These are phyloP conservation scores for Hydropsyche tenuis DNA, from an alignment of 1,140 invertebrate species.

Conservation along the genomic window DNA sequence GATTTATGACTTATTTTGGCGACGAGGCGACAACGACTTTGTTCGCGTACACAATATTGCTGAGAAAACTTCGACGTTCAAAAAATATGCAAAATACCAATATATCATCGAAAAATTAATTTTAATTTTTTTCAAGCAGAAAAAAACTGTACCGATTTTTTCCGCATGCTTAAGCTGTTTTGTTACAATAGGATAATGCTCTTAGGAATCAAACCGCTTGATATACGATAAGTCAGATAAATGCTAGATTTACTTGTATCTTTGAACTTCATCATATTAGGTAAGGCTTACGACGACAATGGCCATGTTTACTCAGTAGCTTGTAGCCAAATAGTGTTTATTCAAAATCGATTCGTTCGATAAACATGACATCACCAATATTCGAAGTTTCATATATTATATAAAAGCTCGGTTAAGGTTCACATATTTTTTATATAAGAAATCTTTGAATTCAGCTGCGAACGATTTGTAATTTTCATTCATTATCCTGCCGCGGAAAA, in stretches of 20 bases:
- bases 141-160: too few species aligned
- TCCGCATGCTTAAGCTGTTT: neutral
- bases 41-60: neutral
- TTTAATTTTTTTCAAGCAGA: neutral
- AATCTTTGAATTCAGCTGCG: too few species aligned
- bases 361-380: too few species aligned
- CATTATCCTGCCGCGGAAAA: too few species aligned
- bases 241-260: too few species aligned
- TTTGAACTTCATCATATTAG: conserved; percentile 7
- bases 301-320: neutral
- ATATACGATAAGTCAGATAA: conserved; percentile 1
- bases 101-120: neutral
- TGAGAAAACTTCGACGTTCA: neutral
- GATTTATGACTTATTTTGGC: neutral
- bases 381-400: too few species aligned
- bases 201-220: neutral
- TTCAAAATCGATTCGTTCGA: neutral
- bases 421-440: too few species aligned
- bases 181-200: neutral
- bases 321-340: neutral
- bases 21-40: conserved; percentile 8
- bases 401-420: too few species aligned
- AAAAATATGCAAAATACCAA: conserved; percentile 6
- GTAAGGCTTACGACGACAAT: conserved; percentile 8
- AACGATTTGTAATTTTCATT: too few species aligned